Base-by-base conservation (phyloP, 2,113 vertebrate species). In the Hippocampus abdominalis region DNA sequence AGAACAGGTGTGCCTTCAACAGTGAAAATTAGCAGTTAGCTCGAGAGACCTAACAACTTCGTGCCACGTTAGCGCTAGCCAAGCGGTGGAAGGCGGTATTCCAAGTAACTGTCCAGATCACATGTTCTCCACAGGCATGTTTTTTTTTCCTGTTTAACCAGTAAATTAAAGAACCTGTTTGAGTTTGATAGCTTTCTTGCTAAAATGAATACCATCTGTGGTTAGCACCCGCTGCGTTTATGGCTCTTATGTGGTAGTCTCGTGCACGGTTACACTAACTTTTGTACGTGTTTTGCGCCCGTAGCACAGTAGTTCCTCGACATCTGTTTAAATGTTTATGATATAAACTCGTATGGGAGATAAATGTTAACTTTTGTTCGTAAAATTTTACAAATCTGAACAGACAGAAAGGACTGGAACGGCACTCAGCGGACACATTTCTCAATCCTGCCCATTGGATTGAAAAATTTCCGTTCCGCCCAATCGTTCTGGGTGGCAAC, bases 151-250 rank as follows among this genome's bases (percentile, higher is more conserved):
- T 62, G 60, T 40, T 62, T 39, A 68, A n/a, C 71, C 57, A 44
- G 51, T 66, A 62, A 78, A 32, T 72, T 83, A 81, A 54, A 69
- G 64, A 63, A 69, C 56, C 69, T 61, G 42, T 42, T 66, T 12
- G 36, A n/a, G 6, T 74, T 74, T 54, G 51, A 54, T 23, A n/a
- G 21, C n/a, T 54, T 54, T 54, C 51, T 54, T 23, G 21, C 49
- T 60, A 51, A 74, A 51, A 84, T 80, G 66, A 79, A 81, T 63
- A 73, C 75, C 75, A 80, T 80, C 62, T 84, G 81, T 48, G 64
- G 44, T 61, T 59, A 15, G 57, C 57, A 65, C 65, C 40, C 0
- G 15, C 59, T 75, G 66, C 11, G 57, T 64, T 74, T 79, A 16
- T 69, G 72, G 60, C 54, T 40, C 65, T 76, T 53, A 46, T 61